phyloP scores from a whole-genome alignment of 1,140 invertebrate species.

The Plutomurus gul region DNA sequence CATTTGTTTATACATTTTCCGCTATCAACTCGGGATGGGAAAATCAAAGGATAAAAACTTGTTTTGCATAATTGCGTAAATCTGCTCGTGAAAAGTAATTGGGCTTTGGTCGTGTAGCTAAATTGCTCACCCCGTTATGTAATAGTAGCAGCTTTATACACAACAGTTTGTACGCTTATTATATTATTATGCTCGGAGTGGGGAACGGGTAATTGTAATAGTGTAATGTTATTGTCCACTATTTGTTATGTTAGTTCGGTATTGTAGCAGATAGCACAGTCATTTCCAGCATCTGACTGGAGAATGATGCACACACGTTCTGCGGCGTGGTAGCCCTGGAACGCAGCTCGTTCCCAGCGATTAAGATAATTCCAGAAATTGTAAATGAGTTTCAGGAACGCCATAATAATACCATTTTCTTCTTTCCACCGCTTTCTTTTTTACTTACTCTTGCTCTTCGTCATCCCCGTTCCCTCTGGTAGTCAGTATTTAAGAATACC shows the following conservation, averaged over 20 bases:
- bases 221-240: conserved; percentile 9
- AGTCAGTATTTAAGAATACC: too few relatives aligned
- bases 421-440: conserved; percentile 16
- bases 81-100: conserved; percentile 8
- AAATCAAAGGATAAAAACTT: background rate
- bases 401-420: conserved; percentile 26
- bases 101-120: background rate
- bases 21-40: background rate
- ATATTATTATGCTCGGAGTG: background rate
- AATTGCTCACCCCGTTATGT: background rate
- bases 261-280: too few relatives aligned
- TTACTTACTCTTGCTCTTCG: background rate
- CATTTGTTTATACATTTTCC: too few relatives aligned
- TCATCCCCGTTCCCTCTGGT: background rate
- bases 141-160: background rate
- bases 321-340: too few relatives aligned
- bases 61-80: conserved; percentile 24
- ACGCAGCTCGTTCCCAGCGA: conserved; percentile 7
- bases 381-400: conserved; percentile 21
- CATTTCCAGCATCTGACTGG: too few relatives aligned
- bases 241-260: background rate
- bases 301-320: too few relatives aligned
- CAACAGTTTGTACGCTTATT: background rate
- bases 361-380: conserved; percentile 30
- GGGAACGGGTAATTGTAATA: conserved; percentile 8